Evolutionary conservation across 2,113 vertebrate species (phyloP).

Genomic region (Tamias sibiricus): DNA sequence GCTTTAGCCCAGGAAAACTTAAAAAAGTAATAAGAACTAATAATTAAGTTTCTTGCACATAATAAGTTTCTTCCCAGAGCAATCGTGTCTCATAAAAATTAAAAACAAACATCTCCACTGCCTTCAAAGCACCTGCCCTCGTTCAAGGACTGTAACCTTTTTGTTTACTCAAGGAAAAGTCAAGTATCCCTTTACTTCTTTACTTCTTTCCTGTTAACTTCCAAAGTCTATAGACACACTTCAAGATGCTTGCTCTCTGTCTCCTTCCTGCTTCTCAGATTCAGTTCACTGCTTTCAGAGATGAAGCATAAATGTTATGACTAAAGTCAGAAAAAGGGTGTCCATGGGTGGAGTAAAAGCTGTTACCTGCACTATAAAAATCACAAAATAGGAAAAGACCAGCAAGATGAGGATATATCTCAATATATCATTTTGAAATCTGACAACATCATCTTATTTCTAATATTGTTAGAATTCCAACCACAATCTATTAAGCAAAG

Average conservation of each 20-base stretch:
- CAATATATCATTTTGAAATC: neutral
- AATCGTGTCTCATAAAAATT: neutral
- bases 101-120: neutral
- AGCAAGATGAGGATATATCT: neutral
- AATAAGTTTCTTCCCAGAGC: neutral
- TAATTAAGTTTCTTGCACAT: neutral
- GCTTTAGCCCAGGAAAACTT: neutral
- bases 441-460: neutral
- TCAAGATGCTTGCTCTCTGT: neutral
- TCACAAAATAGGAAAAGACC: neutral
- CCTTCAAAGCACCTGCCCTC: neutral
- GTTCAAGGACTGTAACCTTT: neutral
- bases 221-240: neutral
- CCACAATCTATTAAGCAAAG: neutral
- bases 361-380: neutral
- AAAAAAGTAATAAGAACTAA: neutral
- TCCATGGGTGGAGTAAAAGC: neutral
- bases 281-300: neutral
- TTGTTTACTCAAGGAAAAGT: neutral
- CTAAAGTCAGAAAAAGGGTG: neutral
- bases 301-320: neutral
- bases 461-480: neutral
- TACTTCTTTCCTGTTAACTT: neutral
- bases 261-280: neutral
- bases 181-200: neutral